Conservation (phyloP, 2,888 invertebrate species). For the Stenchaetothrips biformis region DNA sequence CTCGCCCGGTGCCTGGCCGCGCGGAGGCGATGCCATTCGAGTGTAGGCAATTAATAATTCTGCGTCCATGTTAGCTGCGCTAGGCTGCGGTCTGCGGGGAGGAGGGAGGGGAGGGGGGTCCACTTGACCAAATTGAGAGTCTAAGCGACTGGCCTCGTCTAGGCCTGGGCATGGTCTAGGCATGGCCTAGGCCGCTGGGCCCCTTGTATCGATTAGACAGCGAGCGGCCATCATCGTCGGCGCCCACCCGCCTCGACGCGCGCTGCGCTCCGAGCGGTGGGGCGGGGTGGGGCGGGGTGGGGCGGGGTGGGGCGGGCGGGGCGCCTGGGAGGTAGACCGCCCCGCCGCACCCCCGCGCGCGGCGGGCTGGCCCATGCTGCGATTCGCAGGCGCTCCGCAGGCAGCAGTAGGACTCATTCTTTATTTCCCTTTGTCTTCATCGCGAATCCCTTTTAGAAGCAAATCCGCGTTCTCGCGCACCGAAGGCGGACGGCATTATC, state of each 20-base stretch:
- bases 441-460: no score
- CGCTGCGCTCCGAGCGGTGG: background rate
- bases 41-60: background rate
- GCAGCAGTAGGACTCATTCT: no score
- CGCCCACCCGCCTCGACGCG: background rate
- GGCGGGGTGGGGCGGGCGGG: no score
- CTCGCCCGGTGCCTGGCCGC: background rate
- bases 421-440: no score
- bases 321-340: no score
- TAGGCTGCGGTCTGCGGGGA: background rate
- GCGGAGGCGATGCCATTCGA: background rate
- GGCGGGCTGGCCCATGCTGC: no score
- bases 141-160: background rate
- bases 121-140: constrained; percentile 5
- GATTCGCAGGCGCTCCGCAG: no score
- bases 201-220: background rate
- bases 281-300: no score
- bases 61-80: background rate
- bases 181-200: background rate
- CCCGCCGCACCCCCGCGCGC: no score
- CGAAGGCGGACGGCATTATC: no score
- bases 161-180: no score
- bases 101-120: background rate
- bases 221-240: background rate
- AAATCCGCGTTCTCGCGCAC: no score